Conservation (phyloP, 1,140 invertebrate species). For the Bombus difficillimus region DNA sequence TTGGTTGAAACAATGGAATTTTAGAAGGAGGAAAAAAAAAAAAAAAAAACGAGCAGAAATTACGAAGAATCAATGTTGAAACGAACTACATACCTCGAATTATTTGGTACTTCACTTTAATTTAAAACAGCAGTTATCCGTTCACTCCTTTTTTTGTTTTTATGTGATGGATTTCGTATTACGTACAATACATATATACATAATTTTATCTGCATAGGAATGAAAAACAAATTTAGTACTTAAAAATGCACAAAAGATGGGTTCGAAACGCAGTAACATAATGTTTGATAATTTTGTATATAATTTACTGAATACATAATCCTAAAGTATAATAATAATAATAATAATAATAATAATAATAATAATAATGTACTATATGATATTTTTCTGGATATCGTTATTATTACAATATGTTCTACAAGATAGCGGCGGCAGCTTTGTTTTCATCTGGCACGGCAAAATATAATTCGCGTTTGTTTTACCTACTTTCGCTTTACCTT, state of each 20-base stretch:
- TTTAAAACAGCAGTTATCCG: background rate
- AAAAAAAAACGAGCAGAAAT: background rate
- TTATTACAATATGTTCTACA: constrained; percentile 67
- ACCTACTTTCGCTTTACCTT: constrained; percentile 1
- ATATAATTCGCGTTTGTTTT: constrained; percentile 61
- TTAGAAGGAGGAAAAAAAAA: background rate
- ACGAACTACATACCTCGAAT: no score
- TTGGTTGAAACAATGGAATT: no score
- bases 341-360: no score
- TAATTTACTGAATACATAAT: constrained; percentile 77
- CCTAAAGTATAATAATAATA: constrained; percentile 56
- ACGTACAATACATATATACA: background rate
- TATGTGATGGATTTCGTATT: background rate
- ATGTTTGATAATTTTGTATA: constrained; percentile 67
- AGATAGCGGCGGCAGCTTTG: constrained; percentile 72
- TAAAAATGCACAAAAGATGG: background rate
- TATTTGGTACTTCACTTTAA: no score
- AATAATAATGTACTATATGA: constrained; percentile 52
- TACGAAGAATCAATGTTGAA: background rate
- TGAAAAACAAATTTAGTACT: no score
- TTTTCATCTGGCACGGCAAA: constrained; percentile 75
- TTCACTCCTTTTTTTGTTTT: background rate
- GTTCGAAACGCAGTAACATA: background rate
- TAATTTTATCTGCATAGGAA: background rate
- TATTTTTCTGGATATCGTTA: constrained; percentile 56